These are phyloP conservation scores for Penaeus japonicus DNA, from an alignment of 1,140 invertebrate species.

Conservation along the genomic window DNA sequence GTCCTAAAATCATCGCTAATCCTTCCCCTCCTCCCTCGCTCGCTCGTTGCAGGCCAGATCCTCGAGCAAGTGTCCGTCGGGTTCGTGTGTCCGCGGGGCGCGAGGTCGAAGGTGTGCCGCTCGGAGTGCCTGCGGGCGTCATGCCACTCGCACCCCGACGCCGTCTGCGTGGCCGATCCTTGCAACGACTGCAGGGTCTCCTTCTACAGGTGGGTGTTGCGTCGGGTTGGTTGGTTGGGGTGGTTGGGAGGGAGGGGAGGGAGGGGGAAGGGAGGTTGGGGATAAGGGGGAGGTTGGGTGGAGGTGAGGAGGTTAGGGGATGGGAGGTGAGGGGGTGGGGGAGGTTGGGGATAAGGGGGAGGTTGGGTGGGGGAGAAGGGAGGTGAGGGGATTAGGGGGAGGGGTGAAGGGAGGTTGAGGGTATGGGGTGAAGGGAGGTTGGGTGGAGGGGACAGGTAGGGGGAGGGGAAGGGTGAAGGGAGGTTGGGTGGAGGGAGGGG, in stretches of 20 bases:
- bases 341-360: too few species aligned
- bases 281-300: too few species aligned
- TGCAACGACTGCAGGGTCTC: conserved; percentile 63
- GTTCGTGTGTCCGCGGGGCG: conserved; percentile 61
- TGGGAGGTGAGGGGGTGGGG: too few species aligned
- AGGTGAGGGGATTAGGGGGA: too few species aligned
- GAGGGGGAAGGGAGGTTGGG: neutral
- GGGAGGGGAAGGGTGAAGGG: too few species aligned
- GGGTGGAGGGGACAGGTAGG: too few species aligned
- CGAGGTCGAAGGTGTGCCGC: conserved; percentile 62
- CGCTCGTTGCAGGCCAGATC: conserved; percentile 59
- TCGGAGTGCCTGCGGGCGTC: conserved; percentile 63
- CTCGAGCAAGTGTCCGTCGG: conserved; percentile 60
- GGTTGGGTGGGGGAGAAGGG: too few species aligned
- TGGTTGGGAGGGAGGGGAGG: neutral
- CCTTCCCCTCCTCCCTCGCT: neutral
- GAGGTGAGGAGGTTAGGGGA: too few species aligned
- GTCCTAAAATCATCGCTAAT: neutral
- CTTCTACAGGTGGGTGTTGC: conserved; percentile 60
- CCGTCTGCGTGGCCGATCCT: conserved; percentile 65
- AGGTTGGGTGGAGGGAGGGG: too few species aligned
- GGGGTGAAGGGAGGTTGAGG: too few species aligned
- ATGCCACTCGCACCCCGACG: conserved; percentile 64
- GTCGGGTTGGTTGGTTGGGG: neutral
- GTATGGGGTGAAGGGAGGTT: too few species aligned